phyloP scores from a whole-genome alignment of 2,797 vertebrate species.

The Chaetodon trifasciatus region DNA sequence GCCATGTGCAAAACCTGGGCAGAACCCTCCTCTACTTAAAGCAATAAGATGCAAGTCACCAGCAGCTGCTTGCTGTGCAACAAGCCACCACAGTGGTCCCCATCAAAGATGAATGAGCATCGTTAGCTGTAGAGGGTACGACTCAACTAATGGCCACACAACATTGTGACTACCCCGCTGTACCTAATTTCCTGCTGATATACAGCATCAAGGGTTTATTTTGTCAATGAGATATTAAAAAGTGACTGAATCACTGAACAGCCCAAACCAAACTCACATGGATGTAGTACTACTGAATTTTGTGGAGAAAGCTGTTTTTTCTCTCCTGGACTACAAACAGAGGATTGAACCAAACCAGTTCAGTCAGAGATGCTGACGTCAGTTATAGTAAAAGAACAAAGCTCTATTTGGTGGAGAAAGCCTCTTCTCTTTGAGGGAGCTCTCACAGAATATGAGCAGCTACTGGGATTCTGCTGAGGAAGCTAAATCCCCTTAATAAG shows the following conservation, averaged over 20 bases:
- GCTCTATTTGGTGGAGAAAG: background rate
- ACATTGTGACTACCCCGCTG: background rate
- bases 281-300: background rate
- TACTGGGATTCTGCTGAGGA: background rate
- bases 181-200: slow-evolving; percentile 3
- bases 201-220: background rate
- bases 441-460: background rate
- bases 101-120: background rate
- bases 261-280: background rate
- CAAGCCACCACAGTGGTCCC: background rate
- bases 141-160: slow-evolving; percentile 2
- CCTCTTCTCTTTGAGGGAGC: slow-evolving; percentile 2
- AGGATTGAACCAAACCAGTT: slow-evolving; percentile 6
- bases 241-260: background rate
- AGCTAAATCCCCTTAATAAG: background rate
- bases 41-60: background rate
- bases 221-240: background rate
- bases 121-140: background rate
- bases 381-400: background rate
- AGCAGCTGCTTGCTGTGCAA: background rate
- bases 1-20: slow-evolving; percentile 19
- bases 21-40: slow-evolving; percentile 21
- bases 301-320: background rate
- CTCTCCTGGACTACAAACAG: background rate
- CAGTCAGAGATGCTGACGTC: background rate